A percentile compares a stretch with the other conserved stretches of the same genome.
Evolutionary conservation across 2,888 invertebrate species (phyloP).

Genomic region (Epiblema foenella): DNA sequence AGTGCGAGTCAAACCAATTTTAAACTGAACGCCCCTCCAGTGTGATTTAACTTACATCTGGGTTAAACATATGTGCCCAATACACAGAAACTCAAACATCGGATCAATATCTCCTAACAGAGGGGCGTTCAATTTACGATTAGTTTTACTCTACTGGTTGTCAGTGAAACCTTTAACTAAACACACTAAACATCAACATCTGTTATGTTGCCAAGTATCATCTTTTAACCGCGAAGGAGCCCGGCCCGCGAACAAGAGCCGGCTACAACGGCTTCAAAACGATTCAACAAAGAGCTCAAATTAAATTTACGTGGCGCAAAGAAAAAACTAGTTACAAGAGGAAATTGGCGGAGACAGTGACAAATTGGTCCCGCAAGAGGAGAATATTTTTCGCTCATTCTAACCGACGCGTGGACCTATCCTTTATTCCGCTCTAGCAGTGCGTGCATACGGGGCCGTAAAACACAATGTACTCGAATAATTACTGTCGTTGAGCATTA

Average conservation of each 20-base stretch:
- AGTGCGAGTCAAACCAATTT: no score
- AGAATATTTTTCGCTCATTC: constrained; percentile 60
- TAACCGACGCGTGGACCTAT: constrained; percentile 56
- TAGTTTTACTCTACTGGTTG: no score
- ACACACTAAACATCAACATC: background rate
- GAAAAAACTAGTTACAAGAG: constrained; percentile 83
- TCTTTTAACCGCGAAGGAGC: background rate
- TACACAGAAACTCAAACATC: no score
- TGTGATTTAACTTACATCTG: no score
- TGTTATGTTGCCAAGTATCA: background rate
- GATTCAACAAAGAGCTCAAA: constrained; percentile 78
- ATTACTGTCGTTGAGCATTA: constrained; percentile 56
- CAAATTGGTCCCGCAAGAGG: constrained; percentile 79
- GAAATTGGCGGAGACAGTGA: constrained; percentile 84
- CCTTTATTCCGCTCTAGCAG: constrained; percentile 54
- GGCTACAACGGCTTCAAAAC: constrained; percentile 67
- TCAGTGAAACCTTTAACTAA: background rate
- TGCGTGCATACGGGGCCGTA: constrained; percentile 57
- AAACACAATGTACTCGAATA: constrained; percentile 64
- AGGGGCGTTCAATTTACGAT: no score
- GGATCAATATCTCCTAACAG: no score
- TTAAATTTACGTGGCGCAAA: constrained; percentile 82
- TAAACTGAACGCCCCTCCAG: no score
- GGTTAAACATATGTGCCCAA: no score
- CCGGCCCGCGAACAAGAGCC: constrained; percentile 46